Percentiles rank a stretch among this genome's conserved stretches.
Evolutionary conservation across 2,113 vertebrate species (phyloP).

Genomic region (Astur gentilis): DNA sequence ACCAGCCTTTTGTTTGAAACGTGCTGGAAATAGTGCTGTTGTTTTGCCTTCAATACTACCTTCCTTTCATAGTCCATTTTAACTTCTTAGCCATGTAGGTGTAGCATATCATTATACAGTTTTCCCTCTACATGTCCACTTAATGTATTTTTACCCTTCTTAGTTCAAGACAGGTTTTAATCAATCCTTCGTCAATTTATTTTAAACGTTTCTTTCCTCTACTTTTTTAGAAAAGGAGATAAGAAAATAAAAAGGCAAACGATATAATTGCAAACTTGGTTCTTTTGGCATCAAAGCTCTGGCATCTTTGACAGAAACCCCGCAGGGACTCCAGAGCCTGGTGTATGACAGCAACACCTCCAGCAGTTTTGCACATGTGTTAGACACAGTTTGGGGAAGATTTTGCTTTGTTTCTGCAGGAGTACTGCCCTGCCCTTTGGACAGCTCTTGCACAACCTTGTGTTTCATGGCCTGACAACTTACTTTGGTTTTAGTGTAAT

Average conservation of each 20-base stretch:
- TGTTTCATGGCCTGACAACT: background rate
- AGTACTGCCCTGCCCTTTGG: background rate
- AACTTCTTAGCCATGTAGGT: background rate
- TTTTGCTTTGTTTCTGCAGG: background rate
- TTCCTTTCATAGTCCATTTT: background rate
- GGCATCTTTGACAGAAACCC: background rate
- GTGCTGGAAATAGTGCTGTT: background rate
- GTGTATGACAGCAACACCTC: background rate
- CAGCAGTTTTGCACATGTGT: background rate
- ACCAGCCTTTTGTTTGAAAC: background rate
- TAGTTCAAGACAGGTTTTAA: background rate
- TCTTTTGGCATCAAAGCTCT: background rate
- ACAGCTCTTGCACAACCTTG: background rate
- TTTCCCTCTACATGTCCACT: background rate
- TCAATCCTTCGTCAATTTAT: background rate
- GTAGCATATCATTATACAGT: background rate
- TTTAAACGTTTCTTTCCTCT: background rate
- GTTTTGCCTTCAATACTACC: background rate
- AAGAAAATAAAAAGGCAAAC: background rate
- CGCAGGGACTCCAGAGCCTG: background rate
- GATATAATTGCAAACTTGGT: background rate
- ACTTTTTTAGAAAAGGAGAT: background rate
- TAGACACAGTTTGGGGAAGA: background rate
- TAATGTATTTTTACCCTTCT: background rate
- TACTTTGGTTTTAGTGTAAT: constrained; percentile 4